Base-by-base conservation (phyloP, 2,888 invertebrate species). In the Lapara coniferarum region DNA sequence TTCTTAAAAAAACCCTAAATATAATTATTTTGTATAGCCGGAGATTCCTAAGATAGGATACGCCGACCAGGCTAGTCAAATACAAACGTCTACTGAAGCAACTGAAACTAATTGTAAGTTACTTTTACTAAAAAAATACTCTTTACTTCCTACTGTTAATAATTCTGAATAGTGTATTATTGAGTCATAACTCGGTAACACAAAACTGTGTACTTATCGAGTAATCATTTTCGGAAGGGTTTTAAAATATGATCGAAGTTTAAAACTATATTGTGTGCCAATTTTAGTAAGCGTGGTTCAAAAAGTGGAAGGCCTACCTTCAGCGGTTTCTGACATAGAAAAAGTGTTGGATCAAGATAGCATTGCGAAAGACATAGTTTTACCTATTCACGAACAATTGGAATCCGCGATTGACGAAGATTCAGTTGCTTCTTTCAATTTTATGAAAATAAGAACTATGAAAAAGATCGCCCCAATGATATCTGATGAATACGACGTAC, bases 381-480 rank as follows among this genome's bases (percentile, higher is more conserved):
- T 70, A 52, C 66, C 70, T 5, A 19, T 66, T 12, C 72, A 68
- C 67, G 74, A 76, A 49, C 68, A 72, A 30, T 53, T 67, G 46
- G 70, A 78, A 19, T 77, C 78, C 5, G 57, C 70, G 14, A 70
- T 68, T 37, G 46, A 74, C 12, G 75, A 78, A 30, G 78, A 82
- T 53, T 66, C 72, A 12, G 73, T 75, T 68, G 68, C 76, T 14
- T 78, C 83, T 68, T 53, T 72, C 51, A 75, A 81, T 69, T 68
- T 69, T 12, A 73, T 76, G 66, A 87, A 81, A 78, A 74, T 67
- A 53, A 83, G 76, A 72, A 75, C 86, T 3, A 77, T 90, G 10
- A 83, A 78, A 71, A 90, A 85, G 80, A 71, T 89, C 37, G 69
- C 77, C 49, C 91, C 93, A 5, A 90, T 93, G 90, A 72, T 92